A percentile compares a stretch with the other conserved stretches of the same genome.
These are phyloP conservation scores for Microtus oregoni DNA, from an alignment of 2,113 vertebrate species.

Conservation along the genomic window DNA sequence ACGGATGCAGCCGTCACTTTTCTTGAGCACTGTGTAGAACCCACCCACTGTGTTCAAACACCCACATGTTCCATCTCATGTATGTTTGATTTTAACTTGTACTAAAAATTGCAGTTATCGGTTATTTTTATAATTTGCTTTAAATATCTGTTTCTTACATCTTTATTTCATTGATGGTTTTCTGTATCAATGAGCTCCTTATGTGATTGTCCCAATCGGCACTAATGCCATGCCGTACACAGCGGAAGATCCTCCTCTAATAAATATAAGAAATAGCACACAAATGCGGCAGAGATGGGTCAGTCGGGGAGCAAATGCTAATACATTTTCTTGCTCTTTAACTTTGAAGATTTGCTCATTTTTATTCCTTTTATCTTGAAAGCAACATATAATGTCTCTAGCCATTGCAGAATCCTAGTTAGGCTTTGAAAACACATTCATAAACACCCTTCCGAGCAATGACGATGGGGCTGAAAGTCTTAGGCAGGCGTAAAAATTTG, in stretches of 20 bases:
- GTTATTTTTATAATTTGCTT: constrained; percentile 37
- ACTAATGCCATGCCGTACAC: not conserved
- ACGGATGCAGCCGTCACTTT: not conserved
- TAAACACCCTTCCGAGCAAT: not conserved
- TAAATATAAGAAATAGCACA: not conserved
- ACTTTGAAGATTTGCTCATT: constrained; percentile 7
- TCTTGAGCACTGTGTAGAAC: not conserved
- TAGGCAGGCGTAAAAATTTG: not conserved
- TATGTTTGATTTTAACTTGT: not conserved
- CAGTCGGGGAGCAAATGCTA: not conserved
- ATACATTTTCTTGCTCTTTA: constrained; percentile 44
- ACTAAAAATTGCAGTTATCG: not conserved
- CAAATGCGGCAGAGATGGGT: not conserved
- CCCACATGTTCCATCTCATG: not conserved
- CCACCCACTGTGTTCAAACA: not conserved
- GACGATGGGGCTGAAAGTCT: not conserved
- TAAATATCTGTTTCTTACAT: constrained; percentile 23
- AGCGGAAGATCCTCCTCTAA: not conserved
- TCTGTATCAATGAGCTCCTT: not conserved
- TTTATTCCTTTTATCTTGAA: constrained; percentile 17
- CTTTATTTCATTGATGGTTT: constrained; percentile 33
- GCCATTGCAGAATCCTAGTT: not conserved
- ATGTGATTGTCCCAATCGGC: not conserved
- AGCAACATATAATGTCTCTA: not conserved
- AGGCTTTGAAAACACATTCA: not conserved